Percentiles rank a stretch among this genome's conserved stretches.
Evolutionary conservation across 2,113 vertebrate genomes (phyloP).

Genomic region (Oreochromis aureus): DNA sequence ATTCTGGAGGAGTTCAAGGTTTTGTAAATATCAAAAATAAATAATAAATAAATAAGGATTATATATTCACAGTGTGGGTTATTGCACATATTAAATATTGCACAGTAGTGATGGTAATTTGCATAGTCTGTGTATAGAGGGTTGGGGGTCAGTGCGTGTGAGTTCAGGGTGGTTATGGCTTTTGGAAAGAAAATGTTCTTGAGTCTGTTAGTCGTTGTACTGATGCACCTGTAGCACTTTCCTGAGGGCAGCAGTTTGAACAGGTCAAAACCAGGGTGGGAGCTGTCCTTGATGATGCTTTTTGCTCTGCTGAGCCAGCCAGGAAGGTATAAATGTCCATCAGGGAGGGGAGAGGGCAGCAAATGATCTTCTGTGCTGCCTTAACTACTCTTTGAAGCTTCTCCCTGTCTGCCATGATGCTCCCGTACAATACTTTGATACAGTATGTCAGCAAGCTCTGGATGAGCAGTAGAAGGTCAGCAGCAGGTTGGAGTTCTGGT

Average conservation of each 20-base stretch:
- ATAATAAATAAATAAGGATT: not conserved
- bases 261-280: rapidly evolving
- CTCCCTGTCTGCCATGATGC: too few relatives aligned
- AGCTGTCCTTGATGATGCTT: not conserved
- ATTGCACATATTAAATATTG: not conserved
- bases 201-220: not conserved
- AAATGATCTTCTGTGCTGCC: not conserved
- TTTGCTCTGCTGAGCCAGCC: not conserved
- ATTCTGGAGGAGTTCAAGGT: not conserved
- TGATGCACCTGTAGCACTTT: not conserved
- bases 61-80: not conserved
- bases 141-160: not conserved
- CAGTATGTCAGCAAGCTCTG: too few relatives aligned
- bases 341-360: not conserved
- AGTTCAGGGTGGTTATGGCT: not conserved
- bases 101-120: not conserved
- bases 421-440: too few relatives aligned
- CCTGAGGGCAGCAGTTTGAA: not conserved
- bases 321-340: not conserved
- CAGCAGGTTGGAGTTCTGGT: too few relatives aligned
- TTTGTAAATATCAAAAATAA: not conserved
- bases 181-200: not conserved
- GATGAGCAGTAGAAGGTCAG: too few relatives aligned
- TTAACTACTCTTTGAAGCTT: not conserved
- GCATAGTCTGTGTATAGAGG: not conserved